Conservation (phyloP, 2,888 invertebrate species). For the Cremastinae sp. region DNA sequence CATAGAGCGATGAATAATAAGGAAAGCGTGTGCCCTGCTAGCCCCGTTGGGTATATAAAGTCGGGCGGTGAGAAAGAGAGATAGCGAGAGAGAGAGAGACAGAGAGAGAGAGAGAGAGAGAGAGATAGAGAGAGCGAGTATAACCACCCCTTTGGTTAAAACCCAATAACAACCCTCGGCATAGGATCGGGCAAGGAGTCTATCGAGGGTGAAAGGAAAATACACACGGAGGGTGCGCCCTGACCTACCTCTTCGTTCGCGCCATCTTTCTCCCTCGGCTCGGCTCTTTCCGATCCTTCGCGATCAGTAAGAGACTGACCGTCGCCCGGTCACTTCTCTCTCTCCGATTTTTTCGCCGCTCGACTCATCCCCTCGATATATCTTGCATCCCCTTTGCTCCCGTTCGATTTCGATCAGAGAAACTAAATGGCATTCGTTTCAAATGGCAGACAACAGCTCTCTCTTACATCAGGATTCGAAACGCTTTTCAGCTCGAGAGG, state of each 20-base stretch:
- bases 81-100: slow-evolving; percentile 23
- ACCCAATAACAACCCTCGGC: slow-evolving; percentile 47
- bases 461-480: slow-evolving; percentile 62
- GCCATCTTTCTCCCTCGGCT: slow-evolving; percentile 46
- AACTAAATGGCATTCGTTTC: slow-evolving; percentile 22
- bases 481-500: slow-evolving; percentile 67
- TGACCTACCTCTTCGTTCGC: slow-evolving; percentile 62
- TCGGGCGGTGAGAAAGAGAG: no score
- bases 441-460: slow-evolving; percentile 66
- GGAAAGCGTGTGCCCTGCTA: slow-evolving; percentile 50
- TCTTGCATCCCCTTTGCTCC: no score
- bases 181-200: slow-evolving; percentile 25
- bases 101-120: not conserved
- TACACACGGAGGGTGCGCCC: slow-evolving; percentile 66
- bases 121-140: slow-evolving; percentile 35
- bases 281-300: slow-evolving; percentile 36
- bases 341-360: slow-evolving; percentile 57
- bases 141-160: slow-evolving; percentile 63
- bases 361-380: slow-evolving; percentile 11
- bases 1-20: slow-evolving; percentile 35
- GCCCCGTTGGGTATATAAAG: slow-evolving; percentile 48
- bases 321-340: slow-evolving; percentile 55
- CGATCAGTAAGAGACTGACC: slow-evolving; percentile 56
- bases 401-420: not conserved
- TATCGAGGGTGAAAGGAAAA: slow-evolving; percentile 57